Base-by-base conservation (phyloP, 1,140 invertebrate genomes). In the Plectus sambesii region DNA sequence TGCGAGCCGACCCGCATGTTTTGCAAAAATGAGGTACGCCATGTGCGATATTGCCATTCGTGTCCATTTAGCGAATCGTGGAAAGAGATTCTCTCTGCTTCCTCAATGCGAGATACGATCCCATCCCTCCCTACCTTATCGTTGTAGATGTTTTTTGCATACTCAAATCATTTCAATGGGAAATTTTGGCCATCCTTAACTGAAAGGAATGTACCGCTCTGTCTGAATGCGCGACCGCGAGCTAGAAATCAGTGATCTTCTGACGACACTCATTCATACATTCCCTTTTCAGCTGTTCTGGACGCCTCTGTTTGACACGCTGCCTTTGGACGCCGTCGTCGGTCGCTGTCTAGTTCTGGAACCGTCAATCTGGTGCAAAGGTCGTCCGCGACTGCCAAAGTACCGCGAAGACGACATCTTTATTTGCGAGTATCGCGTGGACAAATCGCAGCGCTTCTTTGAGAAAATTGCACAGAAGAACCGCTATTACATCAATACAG, bases 281-380 rank as follows among this genome's bases (percentile, higher is more conserved):
- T n/a, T n/a, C n/a, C n/a, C n/a, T 22, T 24, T 56, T 56, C 37
- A 55, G 40, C 19, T 59, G 9, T 67, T 66, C 39, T 51, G 53
- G 47, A 66, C 63, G 5, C 63, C 63, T 0, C 70, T 92, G 2
- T 92, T 88, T 68, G 92, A 97, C 72, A 84, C 88, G 2, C 82
- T 96, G 8, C 85, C 89, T 0, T 81, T 96, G 52, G 86, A 93
- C 66, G 76, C 87, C 33, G 81, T 97, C n/a, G 85, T 89, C 68
- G 87, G 86, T 23, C 80, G 84, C 42, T 97, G 90, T 67, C 90
- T 87, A 82, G 89, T 97, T 0, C 77, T 97, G 64, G 90, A 97
- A 71, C 76, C 85, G 3, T 82, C 82, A 49, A 92, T 86, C 0
- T 97, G 80, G 62, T 88, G 84, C 69, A 89, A 90, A 73, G 82